Evolutionary conservation across 2,113 vertebrate genomes (phyloP).

Genomic region (Pachycephala philippinensis): DNA sequence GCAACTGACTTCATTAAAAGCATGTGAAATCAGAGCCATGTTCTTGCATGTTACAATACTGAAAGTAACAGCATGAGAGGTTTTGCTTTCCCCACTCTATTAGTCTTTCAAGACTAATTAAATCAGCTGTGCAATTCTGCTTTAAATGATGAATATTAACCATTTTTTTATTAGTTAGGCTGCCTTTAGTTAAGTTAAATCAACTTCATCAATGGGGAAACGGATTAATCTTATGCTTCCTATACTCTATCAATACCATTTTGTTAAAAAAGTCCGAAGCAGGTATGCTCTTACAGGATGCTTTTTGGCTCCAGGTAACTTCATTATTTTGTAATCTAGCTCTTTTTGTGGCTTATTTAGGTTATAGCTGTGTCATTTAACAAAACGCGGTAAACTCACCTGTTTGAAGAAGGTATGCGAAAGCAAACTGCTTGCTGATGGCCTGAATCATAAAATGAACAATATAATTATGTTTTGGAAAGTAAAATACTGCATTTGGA

Average conservation of each 20-base stretch:
- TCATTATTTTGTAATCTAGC: background rate
- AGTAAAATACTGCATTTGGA: background rate
- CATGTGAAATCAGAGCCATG: background rate
- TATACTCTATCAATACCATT: background rate
- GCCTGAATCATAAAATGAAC: conserved; percentile 75
- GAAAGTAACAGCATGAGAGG: background rate
- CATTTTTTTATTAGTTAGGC: background rate
- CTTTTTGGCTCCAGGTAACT: background rate
- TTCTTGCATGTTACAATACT: background rate
- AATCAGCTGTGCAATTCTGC: background rate
- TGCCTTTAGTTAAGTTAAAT: background rate
- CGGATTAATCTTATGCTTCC: background rate
- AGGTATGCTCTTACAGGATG: background rate
- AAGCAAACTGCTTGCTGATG: conserved; percentile 87
- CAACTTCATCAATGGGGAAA: background rate
- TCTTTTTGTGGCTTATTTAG: background rate
- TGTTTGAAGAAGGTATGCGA: conserved; percentile 93
- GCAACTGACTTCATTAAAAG: background rate
- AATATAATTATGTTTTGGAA: conserved; percentile 35
- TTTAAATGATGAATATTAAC: background rate
- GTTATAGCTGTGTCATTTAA: background rate
- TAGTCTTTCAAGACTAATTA: background rate
- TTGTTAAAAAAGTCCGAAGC: background rate
- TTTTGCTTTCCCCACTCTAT: background rate
- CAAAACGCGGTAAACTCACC: conserved; percentile 70